A percentile compares a stretch with the other conserved stretches of the same genome.
phyloP scores from a whole-genome alignment of 2,797 vertebrate genomes.

The Scomberomorus guttatus region DNA sequence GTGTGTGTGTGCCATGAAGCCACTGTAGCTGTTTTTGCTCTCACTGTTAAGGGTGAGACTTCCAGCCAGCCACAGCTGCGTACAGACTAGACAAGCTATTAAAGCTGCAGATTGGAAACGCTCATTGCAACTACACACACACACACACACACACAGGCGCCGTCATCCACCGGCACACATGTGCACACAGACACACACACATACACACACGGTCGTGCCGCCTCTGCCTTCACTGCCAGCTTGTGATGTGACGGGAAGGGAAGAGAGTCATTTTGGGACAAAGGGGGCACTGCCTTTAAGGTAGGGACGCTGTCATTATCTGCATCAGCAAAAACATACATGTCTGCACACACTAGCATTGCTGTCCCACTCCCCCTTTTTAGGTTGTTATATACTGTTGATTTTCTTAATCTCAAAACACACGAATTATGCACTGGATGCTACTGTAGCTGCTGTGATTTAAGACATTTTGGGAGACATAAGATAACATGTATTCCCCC shows the following conservation, averaged over 20 bases:
- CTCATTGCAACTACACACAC: constrained; percentile 65
- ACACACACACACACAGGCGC: constrained; percentile 60
- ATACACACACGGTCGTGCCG: constrained; percentile 58
- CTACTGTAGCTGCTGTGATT: constrained; percentile 1
- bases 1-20: constrained; percentile 52
- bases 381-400: constrained; percentile 1
- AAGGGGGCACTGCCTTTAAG: constrained; percentile 69
- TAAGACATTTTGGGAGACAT: not conserved
- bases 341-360: not conserved
- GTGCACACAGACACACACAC: constrained; percentile 38
- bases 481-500: not conserved
- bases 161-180: constrained; percentile 25
- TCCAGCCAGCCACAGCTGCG: constrained; percentile 67
- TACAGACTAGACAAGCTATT: constrained; percentile 65
- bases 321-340: constrained; percentile 3
- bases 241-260: constrained; percentile 79
- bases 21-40: constrained; percentile 62
- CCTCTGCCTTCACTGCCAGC: constrained; percentile 74
- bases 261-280: constrained; percentile 75
- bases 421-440: not conserved
- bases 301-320: constrained; percentile 72
- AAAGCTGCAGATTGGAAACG: constrained; percentile 61
- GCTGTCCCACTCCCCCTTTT: not conserved
- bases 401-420: constrained; percentile 10
- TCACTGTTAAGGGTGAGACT: constrained; percentile 56